Conservation (phyloP, 2,888 invertebrate genomes). For the Drosophila aldrichi region DNA sequence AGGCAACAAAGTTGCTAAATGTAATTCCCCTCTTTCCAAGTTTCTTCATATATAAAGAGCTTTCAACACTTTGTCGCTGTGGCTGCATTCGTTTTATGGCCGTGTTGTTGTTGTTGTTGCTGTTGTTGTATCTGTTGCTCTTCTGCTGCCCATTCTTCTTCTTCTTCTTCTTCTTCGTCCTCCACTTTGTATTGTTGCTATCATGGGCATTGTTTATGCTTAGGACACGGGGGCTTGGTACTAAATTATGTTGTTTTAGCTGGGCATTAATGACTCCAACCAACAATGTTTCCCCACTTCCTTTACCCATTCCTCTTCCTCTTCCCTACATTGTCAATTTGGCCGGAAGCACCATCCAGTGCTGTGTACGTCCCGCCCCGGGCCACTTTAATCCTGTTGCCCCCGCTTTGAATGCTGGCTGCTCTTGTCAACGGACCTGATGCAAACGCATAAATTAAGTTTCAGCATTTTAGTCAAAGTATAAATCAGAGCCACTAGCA, state of each 20-base stretch:
- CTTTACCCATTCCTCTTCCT: not conserved
- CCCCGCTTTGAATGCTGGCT: constrained; percentile 15
- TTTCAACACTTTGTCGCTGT: constrained; percentile 46
- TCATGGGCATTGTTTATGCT: constrained; percentile 65
- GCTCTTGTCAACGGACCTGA: constrained; percentile 20
- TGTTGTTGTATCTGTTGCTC: constrained; percentile 2
- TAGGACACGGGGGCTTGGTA: constrained; percentile 49
- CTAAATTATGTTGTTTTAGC: constrained; percentile 75
- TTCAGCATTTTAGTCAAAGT: constrained; percentile 12
- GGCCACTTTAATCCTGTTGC: constrained; percentile 4
- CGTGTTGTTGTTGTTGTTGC: not conserved
- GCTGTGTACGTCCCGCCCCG: not conserved
- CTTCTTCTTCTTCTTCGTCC: not conserved
- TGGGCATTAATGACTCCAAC: constrained; percentile 61
- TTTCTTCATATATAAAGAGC: constrained; percentile 37
- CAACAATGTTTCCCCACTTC: constrained; percentile 13
- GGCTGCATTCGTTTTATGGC: constrained; percentile 23
- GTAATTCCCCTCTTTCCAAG: constrained; percentile 22
- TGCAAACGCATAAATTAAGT: constrained; percentile 58
- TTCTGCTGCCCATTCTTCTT: not conserved
- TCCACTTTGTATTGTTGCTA: constrained; percentile 28
- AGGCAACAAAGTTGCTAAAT: constrained; percentile 38
- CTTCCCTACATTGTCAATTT: constrained; percentile 40
- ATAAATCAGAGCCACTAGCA: constrained; percentile 12
- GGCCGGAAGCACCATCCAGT: constrained; percentile 60